Evolutionary conservation across 2,113 vertebrate species (phyloP), one percentile per base, ranked within the genome.

Genomic region (Dipodomys merriami): DNA sequence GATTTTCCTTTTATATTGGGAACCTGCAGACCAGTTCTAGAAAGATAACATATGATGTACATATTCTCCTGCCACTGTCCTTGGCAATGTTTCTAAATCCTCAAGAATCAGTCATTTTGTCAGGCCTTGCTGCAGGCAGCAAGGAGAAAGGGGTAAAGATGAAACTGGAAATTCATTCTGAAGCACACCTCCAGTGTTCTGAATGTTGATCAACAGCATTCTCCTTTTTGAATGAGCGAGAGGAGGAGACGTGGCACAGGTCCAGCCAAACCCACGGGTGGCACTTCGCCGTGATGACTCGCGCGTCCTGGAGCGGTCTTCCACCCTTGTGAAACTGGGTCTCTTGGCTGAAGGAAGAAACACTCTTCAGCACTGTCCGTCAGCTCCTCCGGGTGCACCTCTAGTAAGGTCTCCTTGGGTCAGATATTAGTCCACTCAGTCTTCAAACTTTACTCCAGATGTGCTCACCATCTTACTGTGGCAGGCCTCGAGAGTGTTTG

Each of bases 121-220:
- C 83, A 82, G 87, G 81, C 10, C 15, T 95, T 13, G 12, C 72
- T 57, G 25, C 49, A 64, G 49, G 86, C 46, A 69, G 84, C 84
- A 49, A n/a, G 83, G 39, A 93, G 91, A 53, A 44, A 93, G 91
- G 46, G 22, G 44, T 79, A 18, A 67, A 4, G 11, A 91, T 39
- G 71, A 95, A 89, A 93, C 69, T 95, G 93, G 95, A 97, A 91
- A 94, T 93, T 64, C 83, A 80, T 60, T 68, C 73, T 44, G 3
- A 79, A 72, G 13, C 69, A 2, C 62, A 57, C 72, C 64, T 65
- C 13, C 57, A 91, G 77, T 39, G 53, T 95, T 93, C 49, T 82
- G 0, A 93, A 93, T 97, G 96, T 97, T 96, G 96, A 96, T 96
- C 88, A 96, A 83, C 97, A 97, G 25, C 92, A 91, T 97, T 97